Conservation (phyloP, 2,113 vertebrate genomes). For the Eonycteris spelaea region DNA sequence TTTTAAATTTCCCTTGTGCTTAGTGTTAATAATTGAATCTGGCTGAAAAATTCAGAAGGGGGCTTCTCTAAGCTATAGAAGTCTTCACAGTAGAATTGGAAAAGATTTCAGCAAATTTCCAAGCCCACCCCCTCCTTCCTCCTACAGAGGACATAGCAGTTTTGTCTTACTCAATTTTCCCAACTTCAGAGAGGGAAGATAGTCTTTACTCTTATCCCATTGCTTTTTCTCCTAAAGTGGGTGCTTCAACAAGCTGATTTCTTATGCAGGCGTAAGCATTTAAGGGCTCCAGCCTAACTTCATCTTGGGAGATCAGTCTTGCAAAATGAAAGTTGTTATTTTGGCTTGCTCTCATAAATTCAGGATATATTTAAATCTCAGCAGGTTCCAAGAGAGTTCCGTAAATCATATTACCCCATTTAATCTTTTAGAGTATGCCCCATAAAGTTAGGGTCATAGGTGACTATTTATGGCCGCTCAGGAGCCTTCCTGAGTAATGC, state of each 20-base stretch:
- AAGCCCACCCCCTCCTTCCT: not conserved
- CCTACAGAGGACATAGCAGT: not conserved
- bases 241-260: not conserved
- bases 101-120: not conserved
- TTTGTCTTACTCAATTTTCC: not conserved
- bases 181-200: not conserved
- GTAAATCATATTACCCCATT: not conserved
- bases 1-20: not conserved
- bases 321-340: not conserved
- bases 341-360: not conserved
- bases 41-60: not conserved
- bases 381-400: not conserved
- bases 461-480: not conserved
- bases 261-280: not conserved
- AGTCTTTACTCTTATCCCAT: not conserved
- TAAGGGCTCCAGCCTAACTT: not conserved
- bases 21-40: not conserved
- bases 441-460: not conserved
- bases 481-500: not conserved
- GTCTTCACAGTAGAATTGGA: not conserved
- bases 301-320: not conserved
- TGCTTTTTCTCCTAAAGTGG: not conserved
- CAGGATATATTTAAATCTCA: not conserved
- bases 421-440: not conserved
- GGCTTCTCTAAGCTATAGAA: not conserved